phyloP scores from a whole-genome alignment of 2,113 vertebrate species.

The Oncorhynchus masou region DNA sequence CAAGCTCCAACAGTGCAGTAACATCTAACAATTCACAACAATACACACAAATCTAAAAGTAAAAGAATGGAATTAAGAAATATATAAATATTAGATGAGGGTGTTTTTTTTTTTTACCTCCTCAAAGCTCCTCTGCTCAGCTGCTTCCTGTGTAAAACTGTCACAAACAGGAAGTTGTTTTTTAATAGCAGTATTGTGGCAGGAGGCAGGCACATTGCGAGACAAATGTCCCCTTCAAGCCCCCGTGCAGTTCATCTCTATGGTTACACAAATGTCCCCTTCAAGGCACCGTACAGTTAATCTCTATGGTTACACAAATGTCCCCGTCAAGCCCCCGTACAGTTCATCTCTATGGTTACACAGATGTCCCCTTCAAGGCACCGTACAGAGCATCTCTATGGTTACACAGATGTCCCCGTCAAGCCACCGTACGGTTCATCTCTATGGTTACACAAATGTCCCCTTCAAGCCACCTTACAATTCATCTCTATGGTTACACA shows the following conservation, averaged over 20 bases:
- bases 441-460: too few relatives aligned
- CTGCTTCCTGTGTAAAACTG: conserved; percentile 74
- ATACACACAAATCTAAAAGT: too few relatives aligned
- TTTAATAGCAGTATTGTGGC: conserved; percentile 63
- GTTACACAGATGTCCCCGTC: conserved; percentile 35
- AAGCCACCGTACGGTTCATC: conserved; percentile 27
- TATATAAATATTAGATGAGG: too few relatives aligned
- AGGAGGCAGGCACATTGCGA: conserved; percentile 49
- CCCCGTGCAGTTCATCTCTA: too few relatives aligned
- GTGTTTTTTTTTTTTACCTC: conserved; percentile 28
- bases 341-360: conserved; percentile 69
- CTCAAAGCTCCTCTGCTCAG: conserved; percentile 72
- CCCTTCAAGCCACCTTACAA: too few relatives aligned
- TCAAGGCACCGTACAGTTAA: too few relatives aligned
- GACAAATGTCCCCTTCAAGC: conserved; percentile 66
- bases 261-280: too few relatives aligned
- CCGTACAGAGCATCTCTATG: conserved; percentile 62
- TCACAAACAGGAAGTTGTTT: conserved; percentile 64
- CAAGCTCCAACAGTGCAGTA: too few relatives aligned
- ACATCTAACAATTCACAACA: too few relatives aligned
- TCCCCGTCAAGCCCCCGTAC: conserved; percentile 51
- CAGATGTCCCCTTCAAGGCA: conserved; percentile 53
- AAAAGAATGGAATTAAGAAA: too few relatives aligned
- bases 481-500: too few relatives aligned
- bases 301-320: too few relatives aligned